Base-by-base conservation (phyloP, 2,888 invertebrate species). In the Agonopterix alstromeriana region DNA sequence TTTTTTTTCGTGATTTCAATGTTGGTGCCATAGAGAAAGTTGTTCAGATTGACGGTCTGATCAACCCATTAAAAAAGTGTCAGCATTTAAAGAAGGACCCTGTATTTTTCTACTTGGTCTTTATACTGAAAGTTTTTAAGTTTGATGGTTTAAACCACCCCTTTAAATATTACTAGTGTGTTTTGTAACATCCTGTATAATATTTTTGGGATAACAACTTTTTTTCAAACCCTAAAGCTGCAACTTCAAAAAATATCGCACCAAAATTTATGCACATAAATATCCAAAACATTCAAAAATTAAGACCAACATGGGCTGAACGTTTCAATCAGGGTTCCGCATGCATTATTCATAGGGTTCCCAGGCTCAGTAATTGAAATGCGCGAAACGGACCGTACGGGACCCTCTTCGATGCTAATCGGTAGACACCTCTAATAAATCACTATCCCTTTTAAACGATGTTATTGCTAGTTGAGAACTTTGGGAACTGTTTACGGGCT, bases 361-460 rank as follows among this genome's bases (percentile, higher is more conserved):
- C 36, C 46, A 27, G 42, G 42, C 41, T 27, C 47, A 47, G 70
- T 73, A 73, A 74, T 73, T 74, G 73, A 74, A 72, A 74, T 69
- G 72, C 70, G 65, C 65, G 63, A 58, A 62, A 60, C 64, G 63
- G 62, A 56, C 60, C 60, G 60, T 53, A 27, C 27, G 61, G 62
- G 53, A 55, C 67, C 61, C 70, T 70, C 69, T 68, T 64, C 65
- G 66, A 73, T 73, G 73, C 65, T 72, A 75, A 73, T 72, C 69
- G 58, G 58, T 58, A 35, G 70, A 65, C 70, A 65, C 66, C 66
- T 69, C 65, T 61, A 63, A 70, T 73, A 71, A 74, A 73, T 74
- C 73, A 73, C 67, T 64, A 57, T 60, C 59, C 63, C 58, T 53
- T 40, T 48, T 53, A 53, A 53, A 50, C 46, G 47, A 49, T 51